A percentile compares a stretch with the other conserved stretches of the same genome.
Conservation (phyloP, 2,888 invertebrate species). For the Polydrusus tereticollis region DNA sequence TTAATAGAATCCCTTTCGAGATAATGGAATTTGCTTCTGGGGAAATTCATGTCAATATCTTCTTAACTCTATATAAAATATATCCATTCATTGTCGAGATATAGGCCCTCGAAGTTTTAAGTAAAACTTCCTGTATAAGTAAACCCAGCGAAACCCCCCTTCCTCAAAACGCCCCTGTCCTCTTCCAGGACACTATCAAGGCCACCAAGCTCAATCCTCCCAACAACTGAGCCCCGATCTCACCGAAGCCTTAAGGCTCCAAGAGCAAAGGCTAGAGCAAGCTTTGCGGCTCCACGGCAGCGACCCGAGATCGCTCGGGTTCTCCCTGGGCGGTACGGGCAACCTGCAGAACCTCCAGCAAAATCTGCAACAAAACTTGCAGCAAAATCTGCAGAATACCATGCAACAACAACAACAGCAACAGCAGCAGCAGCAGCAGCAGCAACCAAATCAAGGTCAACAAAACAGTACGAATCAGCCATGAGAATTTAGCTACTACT, state of each 20-base stretch:
- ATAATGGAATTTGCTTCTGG: too few species aligned
- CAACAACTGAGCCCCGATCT: constrained; percentile 78
- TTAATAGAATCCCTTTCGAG: too few species aligned
- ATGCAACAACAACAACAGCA: too few species aligned
- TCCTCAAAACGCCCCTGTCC: too few species aligned
- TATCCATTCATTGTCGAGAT: too few species aligned
- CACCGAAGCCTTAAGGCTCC: constrained; percentile 77
- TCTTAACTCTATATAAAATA: too few species aligned
- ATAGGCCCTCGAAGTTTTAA: too few species aligned
- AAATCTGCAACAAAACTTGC: constrained; percentile 40
- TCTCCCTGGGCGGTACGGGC: constrained; percentile 71
- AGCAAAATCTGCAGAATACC: constrained; percentile 30
- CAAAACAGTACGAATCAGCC: constrained; percentile 69
- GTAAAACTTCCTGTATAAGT: too few species aligned
- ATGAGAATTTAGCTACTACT: constrained; percentile 88
- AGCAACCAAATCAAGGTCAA: constrained; percentile 35
- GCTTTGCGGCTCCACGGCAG: constrained; percentile 83
- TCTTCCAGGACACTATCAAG: constrained; percentile 61
- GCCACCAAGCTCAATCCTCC: constrained; percentile 62
- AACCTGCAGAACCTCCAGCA: constrained; percentile 44
- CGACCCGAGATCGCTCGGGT: constrained; percentile 84
- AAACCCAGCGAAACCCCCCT: neutral
- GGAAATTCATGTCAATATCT: too few species aligned
- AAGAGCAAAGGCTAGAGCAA: constrained; percentile 85
- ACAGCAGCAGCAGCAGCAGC: constrained; percentile 37